phyloP scores from a whole-genome alignment of 2,113 vertebrate genomes.

The Arenaria interpres region DNA sequence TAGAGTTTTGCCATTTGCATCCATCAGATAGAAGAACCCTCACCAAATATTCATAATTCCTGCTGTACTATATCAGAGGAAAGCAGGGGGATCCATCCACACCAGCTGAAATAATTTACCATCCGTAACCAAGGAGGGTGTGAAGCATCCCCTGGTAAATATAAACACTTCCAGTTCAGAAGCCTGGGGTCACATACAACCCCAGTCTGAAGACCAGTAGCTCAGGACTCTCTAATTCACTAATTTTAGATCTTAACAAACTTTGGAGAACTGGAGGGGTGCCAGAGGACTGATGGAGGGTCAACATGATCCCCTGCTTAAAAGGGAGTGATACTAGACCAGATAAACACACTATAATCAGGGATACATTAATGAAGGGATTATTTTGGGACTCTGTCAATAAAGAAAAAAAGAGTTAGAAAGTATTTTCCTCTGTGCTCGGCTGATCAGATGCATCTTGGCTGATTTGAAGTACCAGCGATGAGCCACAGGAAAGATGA shows the following conservation, averaged over 20 bases:
- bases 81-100: background rate
- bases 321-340: background rate
- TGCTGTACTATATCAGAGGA: background rate
- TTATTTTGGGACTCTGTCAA: background rate
- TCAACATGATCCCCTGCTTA: background rate
- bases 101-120: background rate
- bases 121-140: background rate
- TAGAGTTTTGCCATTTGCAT: background rate
- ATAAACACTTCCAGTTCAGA: background rate
- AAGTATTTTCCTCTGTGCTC: background rate
- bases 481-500: background rate
- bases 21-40: background rate
- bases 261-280: background rate
- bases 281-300: background rate
- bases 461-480: background rate
- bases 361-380: background rate
- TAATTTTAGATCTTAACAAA: background rate
- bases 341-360: background rate
- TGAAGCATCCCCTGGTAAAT: background rate
- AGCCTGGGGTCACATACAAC: background rate
- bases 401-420: background rate
- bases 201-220: background rate
- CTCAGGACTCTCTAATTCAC: background rate
- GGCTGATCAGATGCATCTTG: background rate
- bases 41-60: background rate